Conservation (phyloP, 2,797 vertebrate species). For the Sarcoramphus papa region DNA sequence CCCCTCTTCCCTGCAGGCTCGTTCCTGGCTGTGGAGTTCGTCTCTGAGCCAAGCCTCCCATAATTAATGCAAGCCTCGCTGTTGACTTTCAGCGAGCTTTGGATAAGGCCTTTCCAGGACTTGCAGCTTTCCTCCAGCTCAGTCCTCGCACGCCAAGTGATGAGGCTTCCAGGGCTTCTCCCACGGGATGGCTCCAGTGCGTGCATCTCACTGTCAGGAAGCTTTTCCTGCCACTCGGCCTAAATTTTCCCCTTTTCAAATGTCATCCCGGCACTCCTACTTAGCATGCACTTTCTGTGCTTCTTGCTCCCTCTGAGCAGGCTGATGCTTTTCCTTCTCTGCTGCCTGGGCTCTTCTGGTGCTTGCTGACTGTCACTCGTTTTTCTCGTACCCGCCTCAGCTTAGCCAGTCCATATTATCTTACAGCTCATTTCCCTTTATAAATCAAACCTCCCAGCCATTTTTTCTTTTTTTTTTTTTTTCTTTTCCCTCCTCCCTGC, state of each 20-base stretch:
- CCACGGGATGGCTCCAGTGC: background rate
- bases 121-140: slow-evolving; percentile 37
- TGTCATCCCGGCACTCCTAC: slow-evolving; percentile 21
- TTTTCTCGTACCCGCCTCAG: background rate
- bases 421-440: slow-evolving; percentile 19
- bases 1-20: background rate
- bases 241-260: slow-evolving; percentile 38
- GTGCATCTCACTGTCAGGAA: slow-evolving; percentile 44
- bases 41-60: background rate
- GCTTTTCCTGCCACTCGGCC: slow-evolving; percentile 19
- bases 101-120: slow-evolving; percentile 44
- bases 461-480: background rate
- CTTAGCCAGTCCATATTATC: background rate
- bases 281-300: background rate
- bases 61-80: slow-evolving; percentile 1
- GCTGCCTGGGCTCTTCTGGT: background rate
- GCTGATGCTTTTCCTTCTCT: background rate
- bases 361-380: background rate
- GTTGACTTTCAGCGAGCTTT: background rate
- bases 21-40: background rate
- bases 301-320: background rate
- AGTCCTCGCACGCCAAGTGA: background rate
- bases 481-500: background rate
- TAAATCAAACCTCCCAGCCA: background rate
- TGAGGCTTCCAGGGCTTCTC: slow-evolving; percentile 50